Conservation (phyloP, 2,888 invertebrate genomes). For the Drosophila diplacantha region DNA sequence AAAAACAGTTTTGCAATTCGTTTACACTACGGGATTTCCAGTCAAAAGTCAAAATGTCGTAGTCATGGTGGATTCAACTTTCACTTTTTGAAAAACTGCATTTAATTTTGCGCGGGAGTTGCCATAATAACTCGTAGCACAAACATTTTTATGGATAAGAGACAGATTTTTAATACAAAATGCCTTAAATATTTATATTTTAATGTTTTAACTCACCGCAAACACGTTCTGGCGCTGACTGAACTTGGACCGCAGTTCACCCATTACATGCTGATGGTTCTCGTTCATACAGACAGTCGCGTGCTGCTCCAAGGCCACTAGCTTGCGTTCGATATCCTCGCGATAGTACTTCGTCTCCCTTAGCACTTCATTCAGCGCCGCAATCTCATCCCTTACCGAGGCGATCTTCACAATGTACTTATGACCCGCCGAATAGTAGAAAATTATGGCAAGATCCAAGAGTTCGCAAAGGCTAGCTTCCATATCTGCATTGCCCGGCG, state of each 20-base stretch:
- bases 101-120: too few relatives aligned
- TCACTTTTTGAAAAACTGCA: too few relatives aligned
- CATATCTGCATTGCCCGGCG: conserved; percentile 63
- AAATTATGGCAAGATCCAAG: conserved; percentile 75
- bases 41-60: too few relatives aligned
- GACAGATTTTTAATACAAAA: not conserved
- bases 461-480: conserved; percentile 74
- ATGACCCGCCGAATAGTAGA: conserved; percentile 77
- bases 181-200: not conserved
- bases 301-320: conserved; percentile 70
- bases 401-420: conserved; percentile 78
- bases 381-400: conserved; percentile 76
- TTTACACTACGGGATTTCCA: too few relatives aligned
- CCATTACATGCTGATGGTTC: conserved; percentile 71
- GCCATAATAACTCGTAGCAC: too few relatives aligned
- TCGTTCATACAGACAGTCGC: conserved; percentile 72
- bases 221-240: conserved; percentile 76
- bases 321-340: conserved; percentile 73
- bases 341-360: conserved; percentile 76
- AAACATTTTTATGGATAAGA: not conserved
- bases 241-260: conserved; percentile 73
- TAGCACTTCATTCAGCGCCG: conserved; percentile 75
- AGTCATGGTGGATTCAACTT: too few relatives aligned
- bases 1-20: not conserved
- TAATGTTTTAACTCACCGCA: conserved; percentile 59